A percentile compares a stretch with the other conserved stretches of the same genome.
Conservation (phyloP, 1,140 invertebrate genomes). For the Caenorhabditis tropicalis region DNA sequence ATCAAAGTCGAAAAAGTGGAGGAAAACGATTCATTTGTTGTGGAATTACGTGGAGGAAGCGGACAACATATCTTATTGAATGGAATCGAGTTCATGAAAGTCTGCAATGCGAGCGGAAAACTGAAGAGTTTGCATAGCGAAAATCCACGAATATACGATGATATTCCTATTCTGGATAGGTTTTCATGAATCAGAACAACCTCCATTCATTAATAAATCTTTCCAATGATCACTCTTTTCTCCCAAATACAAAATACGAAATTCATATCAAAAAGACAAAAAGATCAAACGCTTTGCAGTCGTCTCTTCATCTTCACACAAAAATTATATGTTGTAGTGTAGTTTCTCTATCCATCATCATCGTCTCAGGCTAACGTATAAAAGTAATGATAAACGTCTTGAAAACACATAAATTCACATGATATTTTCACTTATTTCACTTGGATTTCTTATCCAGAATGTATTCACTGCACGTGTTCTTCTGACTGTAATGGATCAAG, state of each 20-base stretch:
- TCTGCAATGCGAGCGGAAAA: neutral
- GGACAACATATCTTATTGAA: neutral
- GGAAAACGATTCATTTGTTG: neutral
- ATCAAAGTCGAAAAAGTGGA: neutral
- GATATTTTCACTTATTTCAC: neutral
- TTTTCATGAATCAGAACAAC: too few species aligned
- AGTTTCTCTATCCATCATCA: neutral
- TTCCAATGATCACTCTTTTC: neutral
- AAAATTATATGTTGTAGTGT: conserved; percentile 14
- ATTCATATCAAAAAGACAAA: neutral
- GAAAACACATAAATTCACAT: neutral
- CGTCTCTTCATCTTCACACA: neutral
- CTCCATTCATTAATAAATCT: neutral
- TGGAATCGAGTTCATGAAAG: neutral
- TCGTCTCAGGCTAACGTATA: too few species aligned
- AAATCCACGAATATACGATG: neutral
- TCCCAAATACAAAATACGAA: neutral
- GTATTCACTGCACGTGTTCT: neutral
- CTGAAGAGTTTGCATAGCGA: neutral
- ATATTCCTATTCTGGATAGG: neutral
- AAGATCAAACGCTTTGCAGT: neutral
- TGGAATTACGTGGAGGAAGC: neutral
- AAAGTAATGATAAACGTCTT: too few species aligned
- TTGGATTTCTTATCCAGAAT: neutral
- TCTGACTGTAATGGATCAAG: conserved; percentile 7